Evolutionary conservation across 2,888 invertebrate species (phyloP), one percentile per base, ranked within the genome.

Genomic region (Drosophila anceps): DNA sequence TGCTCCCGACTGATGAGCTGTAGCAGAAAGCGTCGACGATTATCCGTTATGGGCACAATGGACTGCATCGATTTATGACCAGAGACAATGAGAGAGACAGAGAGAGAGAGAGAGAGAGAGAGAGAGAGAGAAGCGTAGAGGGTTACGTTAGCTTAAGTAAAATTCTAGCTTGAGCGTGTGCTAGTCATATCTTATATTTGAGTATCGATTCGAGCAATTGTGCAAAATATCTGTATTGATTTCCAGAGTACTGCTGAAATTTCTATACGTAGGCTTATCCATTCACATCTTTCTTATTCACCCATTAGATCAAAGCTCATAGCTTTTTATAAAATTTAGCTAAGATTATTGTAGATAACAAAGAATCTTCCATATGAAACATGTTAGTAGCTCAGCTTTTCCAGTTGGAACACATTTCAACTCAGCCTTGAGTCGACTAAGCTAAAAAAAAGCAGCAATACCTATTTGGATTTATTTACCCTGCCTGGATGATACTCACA

Each of bases 1-100:
- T 96, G 96, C 91, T 97, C 97, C 72, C 96, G 94, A 13, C 95
- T 94, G 41, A 96, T 94, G 31, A 97, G 94, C 67, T 97, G 96
- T 73, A 96, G 95, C 63, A 97, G 95, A 10, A 96, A 95, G 15
- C 96, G 94, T 75, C 95, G 95, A 58, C 96, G 94, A 70, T 94
- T 93, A 92, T 95, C 94, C 67, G 91, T 92, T 29, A 92, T 91
- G 68, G 92, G 92, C 35, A 87, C 88, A 69, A 93, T 93, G 27
- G 92, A 94, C 92, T 95, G 69, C 44, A 33, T 46, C 35, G 35
- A 59, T 27, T 9, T 18, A 20, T 9, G n/a, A 29, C 37, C 68
- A 41, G 8, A 5, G 6, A 44, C 9, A 2, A 27, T 51, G 12
- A 46, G 18, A 13, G 27, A 18, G 35, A 31, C 37, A 33, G 7